phyloP scores from a whole-genome alignment of 2,888 invertebrate species.

The Pheosia tremula region DNA sequence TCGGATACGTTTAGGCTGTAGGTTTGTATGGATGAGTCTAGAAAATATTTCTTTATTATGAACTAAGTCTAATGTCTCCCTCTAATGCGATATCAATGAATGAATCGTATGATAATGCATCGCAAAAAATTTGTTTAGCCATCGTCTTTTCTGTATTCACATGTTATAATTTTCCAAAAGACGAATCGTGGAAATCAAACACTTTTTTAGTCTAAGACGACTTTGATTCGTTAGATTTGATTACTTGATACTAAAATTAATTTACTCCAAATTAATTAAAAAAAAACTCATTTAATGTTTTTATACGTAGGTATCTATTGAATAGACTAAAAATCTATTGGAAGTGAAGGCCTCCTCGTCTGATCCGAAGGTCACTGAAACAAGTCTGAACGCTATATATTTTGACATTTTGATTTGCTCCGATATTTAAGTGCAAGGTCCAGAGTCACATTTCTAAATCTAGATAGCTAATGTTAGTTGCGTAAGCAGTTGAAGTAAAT shows the following conservation, averaged over 20 bases:
- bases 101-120: too few relatives aligned
- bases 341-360: not conserved
- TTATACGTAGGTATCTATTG: too few relatives aligned
- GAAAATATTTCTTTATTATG: not conserved
- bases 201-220: not conserved
- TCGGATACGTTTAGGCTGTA: not conserved
- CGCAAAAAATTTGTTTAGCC: not conserved
- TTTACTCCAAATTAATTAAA: too few relatives aligned
- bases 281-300: too few relatives aligned
- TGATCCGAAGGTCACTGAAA: constrained; percentile 1
- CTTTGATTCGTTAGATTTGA: not conserved
- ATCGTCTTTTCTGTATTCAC: not conserved
- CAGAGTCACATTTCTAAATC: constrained; percentile 1
- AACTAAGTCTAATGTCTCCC: too few relatives aligned
- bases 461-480: not conserved
- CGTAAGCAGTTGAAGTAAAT: not conserved
- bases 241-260: too few relatives aligned
- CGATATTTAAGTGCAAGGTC: constrained; percentile 4
- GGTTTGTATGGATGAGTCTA: not conserved
- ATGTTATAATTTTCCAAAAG: not conserved
- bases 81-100: too few relatives aligned
- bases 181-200: not conserved
- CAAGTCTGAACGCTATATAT: not conserved
- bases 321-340: not conserved
- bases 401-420: constrained; percentile 7